Percentiles rank a stretch among this genome's conserved stretches.
Evolutionary conservation across 2,797 vertebrate species (phyloP).

Genomic region (Enteromius treurensis): DNA sequence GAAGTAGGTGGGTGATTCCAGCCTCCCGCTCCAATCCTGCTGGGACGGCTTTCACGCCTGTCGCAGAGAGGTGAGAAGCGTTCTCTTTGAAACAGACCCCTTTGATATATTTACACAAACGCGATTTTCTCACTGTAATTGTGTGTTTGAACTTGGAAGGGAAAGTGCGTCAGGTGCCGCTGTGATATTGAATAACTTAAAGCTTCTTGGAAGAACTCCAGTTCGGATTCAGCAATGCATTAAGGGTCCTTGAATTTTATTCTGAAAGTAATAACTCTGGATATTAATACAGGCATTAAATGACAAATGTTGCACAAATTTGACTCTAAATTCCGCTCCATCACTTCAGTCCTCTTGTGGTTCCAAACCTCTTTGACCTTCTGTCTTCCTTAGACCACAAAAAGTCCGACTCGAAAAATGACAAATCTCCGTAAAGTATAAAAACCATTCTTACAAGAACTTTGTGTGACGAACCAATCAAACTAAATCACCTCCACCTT

Average conservation of each 20-base stretch:
- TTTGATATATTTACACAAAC: slow-evolving; percentile 63
- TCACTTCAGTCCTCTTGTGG: background rate
- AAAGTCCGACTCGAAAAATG: background rate
- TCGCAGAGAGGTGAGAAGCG: slow-evolving; percentile 50
- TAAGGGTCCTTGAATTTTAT: slow-evolving; percentile 26
- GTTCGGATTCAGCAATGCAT: slow-evolving; percentile 37
- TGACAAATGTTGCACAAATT: background rate
- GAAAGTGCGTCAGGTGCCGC: slow-evolving; percentile 42
- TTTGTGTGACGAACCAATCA: background rate
- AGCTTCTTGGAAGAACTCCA: slow-evolving; percentile 46
- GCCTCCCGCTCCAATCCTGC: slow-evolving; percentile 56
- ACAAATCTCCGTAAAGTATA: background rate
- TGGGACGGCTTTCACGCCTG: slow-evolving; percentile 58
- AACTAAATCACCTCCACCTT: background rate
- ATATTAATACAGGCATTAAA: slow-evolving; percentile 23
- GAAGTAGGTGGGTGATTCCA: slow-evolving; percentile 73
- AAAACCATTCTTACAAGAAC: background rate
- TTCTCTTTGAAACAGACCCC: slow-evolving; percentile 56
- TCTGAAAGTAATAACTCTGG: background rate
- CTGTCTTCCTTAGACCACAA: background rate
- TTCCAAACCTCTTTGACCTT: background rate
- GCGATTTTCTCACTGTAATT: slow-evolving; percentile 51
- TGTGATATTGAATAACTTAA: slow-evolving; percentile 51
- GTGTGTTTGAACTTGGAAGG: slow-evolving; percentile 53
- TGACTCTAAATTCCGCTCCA: background rate